Evolutionary conservation across 1,140 invertebrate genomes (phyloP).

Genomic region (Psix sp.): DNA sequence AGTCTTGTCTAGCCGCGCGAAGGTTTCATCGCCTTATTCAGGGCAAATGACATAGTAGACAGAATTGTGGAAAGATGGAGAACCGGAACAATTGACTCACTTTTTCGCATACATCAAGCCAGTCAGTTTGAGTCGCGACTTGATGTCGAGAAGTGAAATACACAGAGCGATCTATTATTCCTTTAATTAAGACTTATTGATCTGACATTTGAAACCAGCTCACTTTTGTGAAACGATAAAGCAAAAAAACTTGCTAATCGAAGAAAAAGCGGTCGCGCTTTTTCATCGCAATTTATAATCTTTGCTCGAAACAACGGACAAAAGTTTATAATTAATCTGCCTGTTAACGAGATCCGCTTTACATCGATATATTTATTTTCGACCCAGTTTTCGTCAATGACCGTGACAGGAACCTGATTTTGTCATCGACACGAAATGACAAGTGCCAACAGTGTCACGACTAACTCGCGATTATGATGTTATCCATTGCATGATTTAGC

Average conservation of each 20-base stretch:
- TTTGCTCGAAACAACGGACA: background rate
- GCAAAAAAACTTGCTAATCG: conserved; percentile 5
- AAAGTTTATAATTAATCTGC: conserved; percentile 23
- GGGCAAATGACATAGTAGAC: conserved; percentile 34
- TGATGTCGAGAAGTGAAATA: conserved; percentile 12
- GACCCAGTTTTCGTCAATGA: conserved; percentile 43
- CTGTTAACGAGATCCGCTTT: conserved; percentile 14
- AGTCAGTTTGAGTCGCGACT: conserved; percentile 12
- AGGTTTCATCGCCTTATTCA: conserved; percentile 70
- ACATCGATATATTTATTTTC: conserved; percentile 40
- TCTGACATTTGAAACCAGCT: conserved; percentile 16
- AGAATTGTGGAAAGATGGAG: conserved; percentile 64
- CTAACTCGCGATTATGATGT: conserved; percentile 22
- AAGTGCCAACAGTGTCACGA: conserved; percentile 36
- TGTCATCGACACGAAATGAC: conserved; percentile 23
- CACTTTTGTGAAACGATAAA: background rate
- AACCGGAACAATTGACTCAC: conserved; percentile 65
- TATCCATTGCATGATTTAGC: conserved; percentile 7
- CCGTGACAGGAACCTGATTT: conserved; percentile 28
- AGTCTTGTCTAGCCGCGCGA: conserved; percentile 62
- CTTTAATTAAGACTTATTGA: conserved; percentile 29
- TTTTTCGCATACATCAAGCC: conserved; percentile 41
- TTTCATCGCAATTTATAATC: no score
- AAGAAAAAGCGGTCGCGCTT: no score
- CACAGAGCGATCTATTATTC: conserved; percentile 10